Percentiles rank a stretch among this genome's conserved stretches.
These are phyloP conservation scores for Rhinichthys klamathensis DNA, from an alignment of 2,113 vertebrate species.

Conservation along the genomic window DNA sequence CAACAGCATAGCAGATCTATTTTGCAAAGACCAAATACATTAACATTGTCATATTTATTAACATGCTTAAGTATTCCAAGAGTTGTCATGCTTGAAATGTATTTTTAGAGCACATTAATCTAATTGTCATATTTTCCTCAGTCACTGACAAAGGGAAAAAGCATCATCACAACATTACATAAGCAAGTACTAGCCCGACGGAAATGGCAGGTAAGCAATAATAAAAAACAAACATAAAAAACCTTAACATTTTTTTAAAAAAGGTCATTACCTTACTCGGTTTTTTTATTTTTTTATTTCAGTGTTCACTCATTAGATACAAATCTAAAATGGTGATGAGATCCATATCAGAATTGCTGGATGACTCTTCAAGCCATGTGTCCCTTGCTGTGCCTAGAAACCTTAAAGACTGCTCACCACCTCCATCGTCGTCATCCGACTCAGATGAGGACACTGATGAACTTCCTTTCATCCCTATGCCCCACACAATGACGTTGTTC, in stretches of 20 bases:
- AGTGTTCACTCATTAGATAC: constrained; percentile 80
- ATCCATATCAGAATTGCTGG: constrained; percentile 90
- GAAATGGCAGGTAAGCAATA: constrained; percentile 88
- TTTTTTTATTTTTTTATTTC: background rate
- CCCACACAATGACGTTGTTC: constrained; percentile 88
- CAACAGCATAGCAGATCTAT: no score
- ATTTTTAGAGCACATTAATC: background rate
- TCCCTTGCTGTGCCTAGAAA: constrained; percentile 88
- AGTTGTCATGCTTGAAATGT: background rate
- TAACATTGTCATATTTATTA: no score
- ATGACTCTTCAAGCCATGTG: constrained; percentile 85
- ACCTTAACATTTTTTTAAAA: background rate
- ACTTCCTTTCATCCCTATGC: constrained; percentile 91
- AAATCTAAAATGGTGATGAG: constrained; percentile 96
- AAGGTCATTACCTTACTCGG: background rate
- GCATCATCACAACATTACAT: constrained; percentile 86
- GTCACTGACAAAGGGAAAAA: constrained; percentile 86
- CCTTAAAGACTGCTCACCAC: constrained; percentile 82
- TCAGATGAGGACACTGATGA: constrained; percentile 93
- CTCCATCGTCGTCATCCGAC: constrained; percentile 89
- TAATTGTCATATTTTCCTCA: constrained; percentile 62
- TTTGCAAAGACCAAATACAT: no score
- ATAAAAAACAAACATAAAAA: background rate
- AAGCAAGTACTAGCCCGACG: constrained; percentile 90
- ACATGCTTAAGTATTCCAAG: no score